Evolutionary conservation across 1,140 invertebrate genomes (phyloP).

Genomic region (Leptinotarsa defecta): DNA sequence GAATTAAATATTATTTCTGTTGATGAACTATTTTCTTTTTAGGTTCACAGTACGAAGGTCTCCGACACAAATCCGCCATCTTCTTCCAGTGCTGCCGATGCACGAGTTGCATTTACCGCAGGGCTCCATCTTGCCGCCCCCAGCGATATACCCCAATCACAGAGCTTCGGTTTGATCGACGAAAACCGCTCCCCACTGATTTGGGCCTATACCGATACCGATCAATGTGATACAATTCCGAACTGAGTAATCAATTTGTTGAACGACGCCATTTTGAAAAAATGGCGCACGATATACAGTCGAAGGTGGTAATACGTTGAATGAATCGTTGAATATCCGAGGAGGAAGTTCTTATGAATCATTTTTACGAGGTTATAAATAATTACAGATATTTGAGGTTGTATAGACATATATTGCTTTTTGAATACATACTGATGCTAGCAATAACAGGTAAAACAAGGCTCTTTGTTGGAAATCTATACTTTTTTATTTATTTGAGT

Average conservation of each 20-base stretch:
- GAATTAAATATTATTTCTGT: no score
- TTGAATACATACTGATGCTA: no score
- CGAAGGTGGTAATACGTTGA: background rate
- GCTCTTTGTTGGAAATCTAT: no score
- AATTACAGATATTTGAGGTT: no score
- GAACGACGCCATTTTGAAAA: background rate
- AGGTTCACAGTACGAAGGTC: conserved; percentile 73
- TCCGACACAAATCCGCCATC: conserved; percentile 73
- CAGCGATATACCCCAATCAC: conserved; percentile 61
- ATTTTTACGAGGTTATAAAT: background rate
- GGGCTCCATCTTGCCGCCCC: conserved; percentile 58
- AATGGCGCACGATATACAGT: background rate
- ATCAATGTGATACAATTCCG: conserved; percentile 25
- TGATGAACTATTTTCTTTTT: conserved; percentile 33
- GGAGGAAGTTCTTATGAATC: background rate
- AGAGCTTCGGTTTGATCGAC: conserved; percentile 64
- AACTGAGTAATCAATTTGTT: conserved; percentile 1
- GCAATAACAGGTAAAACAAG: no score
- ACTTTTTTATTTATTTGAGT: no score
- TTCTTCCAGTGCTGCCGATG: conserved; percentile 67
- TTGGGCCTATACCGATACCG: background rate
- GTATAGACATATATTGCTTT: no score
- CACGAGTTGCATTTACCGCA: conserved; percentile 61
- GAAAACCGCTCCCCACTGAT: background rate
- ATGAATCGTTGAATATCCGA: background rate